Base-by-base conservation (phyloP, 2,888 invertebrate genomes). In the Alviniconcha strummeri region DNA sequence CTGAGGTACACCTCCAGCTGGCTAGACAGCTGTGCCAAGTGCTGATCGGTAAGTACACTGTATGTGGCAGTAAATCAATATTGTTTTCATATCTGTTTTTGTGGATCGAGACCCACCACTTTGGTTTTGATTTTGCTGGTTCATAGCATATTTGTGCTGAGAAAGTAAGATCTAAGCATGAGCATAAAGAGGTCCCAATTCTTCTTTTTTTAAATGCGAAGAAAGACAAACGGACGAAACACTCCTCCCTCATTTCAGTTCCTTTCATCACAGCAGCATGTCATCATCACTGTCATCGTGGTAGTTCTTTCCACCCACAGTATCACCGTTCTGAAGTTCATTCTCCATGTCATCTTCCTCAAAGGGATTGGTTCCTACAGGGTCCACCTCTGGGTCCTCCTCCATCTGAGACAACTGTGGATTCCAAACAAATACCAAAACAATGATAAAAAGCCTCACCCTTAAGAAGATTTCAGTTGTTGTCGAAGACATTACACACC, bases 221-320 rank as follows among this genome's bases (percentile, higher is more conserved):
- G 77, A 77, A 77, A 77, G 77, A 77, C 77, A 57, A 77, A 54
- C 7, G 8, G 69, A 55, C 15, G 36, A 60, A 13, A 55, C 11
- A 13, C 8, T 9, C 15, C 60, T 13, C 52, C 13, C 13, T 54
- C 52, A 17, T 4, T 56, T 15, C 17, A 5, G 8, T 56, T 17
- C 9, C 7, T n/a, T 55, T 8, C 54, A 80, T 85, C 84, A 89
- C 55, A 86, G 81, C 13, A 89, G 83, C 84, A 89, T 82, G 56
- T 89, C 89, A 56, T 88, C 89, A 85, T 89, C 89, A 85, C 89
- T 89, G 83, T 89, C 89, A 74, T 89, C 89, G 85, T 89, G 89
- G 85, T 87, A 89, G 17, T 67, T 8, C 17, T 83, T 83, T 55
- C 74, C 55, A 2, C 55, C 57, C 9, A 81, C 76, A 9, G 83